These are phyloP conservation scores for Corythoichthys haematopterus DNA, from an alignment of 2,113 vertebrate species.

Conservation along the genomic window DNA sequence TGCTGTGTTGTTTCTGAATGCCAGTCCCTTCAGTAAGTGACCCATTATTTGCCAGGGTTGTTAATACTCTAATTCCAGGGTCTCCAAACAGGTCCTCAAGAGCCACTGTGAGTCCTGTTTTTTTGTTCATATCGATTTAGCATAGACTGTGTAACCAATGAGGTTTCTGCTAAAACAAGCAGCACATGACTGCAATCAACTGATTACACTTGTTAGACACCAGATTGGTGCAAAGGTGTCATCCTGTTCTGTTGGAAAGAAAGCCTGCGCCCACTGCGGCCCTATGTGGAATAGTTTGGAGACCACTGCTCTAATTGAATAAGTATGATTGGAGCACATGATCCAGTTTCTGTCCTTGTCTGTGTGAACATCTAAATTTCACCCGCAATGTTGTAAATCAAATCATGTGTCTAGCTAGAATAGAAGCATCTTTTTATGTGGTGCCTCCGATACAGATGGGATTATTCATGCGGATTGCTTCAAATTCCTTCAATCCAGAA, in stretches of 20 bases:
- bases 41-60: constrained; percentile 6
- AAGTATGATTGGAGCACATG: constrained; percentile 48
- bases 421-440: constrained; percentile 17
- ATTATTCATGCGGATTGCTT: neutral
- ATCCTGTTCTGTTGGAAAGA: too few species aligned
- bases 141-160: too few species aligned
- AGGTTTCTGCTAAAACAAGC: too few species aligned
- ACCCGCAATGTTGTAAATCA: constrained; percentile 22
- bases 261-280: too few species aligned
- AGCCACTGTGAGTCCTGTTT: too few species aligned
- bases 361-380: constrained; percentile 8
- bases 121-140: too few species aligned
- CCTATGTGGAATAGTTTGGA: too few species aligned
- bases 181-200: too few species aligned
- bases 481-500: neutral
- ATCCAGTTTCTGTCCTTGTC: constrained; percentile 10
- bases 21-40: constrained; percentile 5
- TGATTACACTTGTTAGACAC: too few species aligned
- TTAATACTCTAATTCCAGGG: constrained; percentile 17
- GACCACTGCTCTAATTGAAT: constrained; percentile 47
- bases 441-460: neutral
- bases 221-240: too few species aligned
- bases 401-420: constrained; percentile 15
- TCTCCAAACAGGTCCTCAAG: too few species aligned
- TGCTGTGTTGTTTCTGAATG: neutral